Conservation (phyloP, 2,113 vertebrate species). For the Neotoma lepida region DNA sequence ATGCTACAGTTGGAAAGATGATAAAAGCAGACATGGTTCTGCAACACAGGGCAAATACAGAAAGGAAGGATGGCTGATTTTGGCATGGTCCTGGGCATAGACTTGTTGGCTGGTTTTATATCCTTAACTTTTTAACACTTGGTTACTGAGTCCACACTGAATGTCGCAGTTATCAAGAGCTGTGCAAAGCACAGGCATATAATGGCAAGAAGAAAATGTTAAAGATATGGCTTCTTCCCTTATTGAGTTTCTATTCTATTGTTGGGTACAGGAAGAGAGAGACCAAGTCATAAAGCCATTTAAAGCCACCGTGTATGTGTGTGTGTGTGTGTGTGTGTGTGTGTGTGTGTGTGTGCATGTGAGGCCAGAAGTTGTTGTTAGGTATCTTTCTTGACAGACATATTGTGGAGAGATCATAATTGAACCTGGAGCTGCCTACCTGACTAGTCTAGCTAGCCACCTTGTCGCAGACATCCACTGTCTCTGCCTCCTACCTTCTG, state of each 20-base stretch:
- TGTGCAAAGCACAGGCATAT: neutral
- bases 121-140: neutral
- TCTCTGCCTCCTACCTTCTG: neutral
- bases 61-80: conserved; percentile 20
- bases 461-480: neutral
- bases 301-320: neutral
- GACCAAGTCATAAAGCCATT: neutral
- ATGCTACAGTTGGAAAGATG: fast-evolving
- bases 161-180: neutral
- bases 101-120: neutral
- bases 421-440: neutral
- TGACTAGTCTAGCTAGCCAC: neutral
- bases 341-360: no score
- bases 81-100: neutral
- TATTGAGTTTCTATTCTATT: neutral
- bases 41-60: neutral
- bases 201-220: neutral
- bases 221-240: neutral
- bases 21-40: neutral
- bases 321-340: no score
- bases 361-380: neutral
- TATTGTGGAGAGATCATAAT: neutral
- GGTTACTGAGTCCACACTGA: neutral
- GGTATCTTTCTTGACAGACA: neutral
- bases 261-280: neutral